These are phyloP conservation scores for Holothuria glaberrima DNA, from an alignment of 35 echinoderm and acorn worm species.

Conservation along the genomic window DNA sequence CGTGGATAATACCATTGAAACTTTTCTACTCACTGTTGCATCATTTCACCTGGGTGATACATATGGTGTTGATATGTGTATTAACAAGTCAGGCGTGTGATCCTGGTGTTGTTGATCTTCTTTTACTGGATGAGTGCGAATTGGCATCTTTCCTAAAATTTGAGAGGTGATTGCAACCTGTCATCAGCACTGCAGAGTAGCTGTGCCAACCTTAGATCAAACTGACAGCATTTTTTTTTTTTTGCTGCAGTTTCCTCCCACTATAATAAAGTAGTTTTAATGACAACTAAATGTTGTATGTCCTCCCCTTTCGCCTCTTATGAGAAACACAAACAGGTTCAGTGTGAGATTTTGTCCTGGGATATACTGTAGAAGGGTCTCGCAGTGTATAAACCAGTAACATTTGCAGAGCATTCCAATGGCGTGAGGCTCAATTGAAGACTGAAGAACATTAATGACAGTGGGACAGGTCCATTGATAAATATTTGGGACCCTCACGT, in stretches of 20 bases:
- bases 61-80: conserved; percentile 7
- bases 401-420: not conserved
- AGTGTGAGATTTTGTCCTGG: conserved; percentile 15
- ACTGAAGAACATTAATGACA: conserved; percentile 11
- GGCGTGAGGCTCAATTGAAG: not conserved
- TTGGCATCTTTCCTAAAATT: not conserved
- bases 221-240: conserved; percentile 2
- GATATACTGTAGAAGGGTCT: not conserved
- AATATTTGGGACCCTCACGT: not conserved
- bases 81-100: not conserved
- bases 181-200: not conserved
- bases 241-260: not conserved
- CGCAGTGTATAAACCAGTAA: not conserved
- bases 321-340: conserved; percentile 3
- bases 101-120: conserved; percentile 12
- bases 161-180: not conserved
- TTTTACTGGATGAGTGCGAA: not conserved
- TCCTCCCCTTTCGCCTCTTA: conserved; percentile 18
- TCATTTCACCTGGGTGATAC: conserved; percentile 12
- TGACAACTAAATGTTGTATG: conserved; percentile 5
- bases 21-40: conserved; percentile 6
- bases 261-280: conserved; percentile 6
- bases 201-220: conserved; percentile 3
- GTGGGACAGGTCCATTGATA: not conserved
- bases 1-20: not conserved